These are phyloP conservation scores for Salvelinus sp. DNA, from an alignment of 2,113 vertebrate species.

Conservation along the genomic window DNA sequence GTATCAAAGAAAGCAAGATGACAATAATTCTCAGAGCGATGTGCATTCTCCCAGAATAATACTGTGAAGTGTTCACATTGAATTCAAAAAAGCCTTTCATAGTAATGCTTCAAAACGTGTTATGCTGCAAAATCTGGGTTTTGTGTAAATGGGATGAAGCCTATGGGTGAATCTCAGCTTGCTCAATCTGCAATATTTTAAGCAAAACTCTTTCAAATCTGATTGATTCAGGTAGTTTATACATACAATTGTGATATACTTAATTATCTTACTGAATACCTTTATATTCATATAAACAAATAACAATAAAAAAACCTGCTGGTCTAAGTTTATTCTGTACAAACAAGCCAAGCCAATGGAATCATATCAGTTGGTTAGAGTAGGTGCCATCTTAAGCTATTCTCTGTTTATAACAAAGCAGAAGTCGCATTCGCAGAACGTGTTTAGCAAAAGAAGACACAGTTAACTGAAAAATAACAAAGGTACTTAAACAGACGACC, in stretches of 20 bases:
- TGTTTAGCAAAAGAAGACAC: constrained; percentile 57
- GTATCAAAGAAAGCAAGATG: constrained; percentile 58
- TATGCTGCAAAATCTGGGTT: neutral
- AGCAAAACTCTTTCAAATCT: constrained; percentile 52
- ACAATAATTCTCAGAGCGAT: constrained; percentile 24
- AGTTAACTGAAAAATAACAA: constrained; percentile 43
- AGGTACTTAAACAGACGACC: constrained; percentile 67
- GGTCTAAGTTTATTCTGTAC: constrained; percentile 69
- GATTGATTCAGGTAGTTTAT: constrained; percentile 58
- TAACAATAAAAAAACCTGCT: constrained; percentile 63
- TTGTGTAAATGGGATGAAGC: neutral
- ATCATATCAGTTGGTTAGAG: constrained; percentile 56
- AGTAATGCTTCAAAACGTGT: neutral
- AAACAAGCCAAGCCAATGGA: constrained; percentile 73
- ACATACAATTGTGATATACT: constrained; percentile 66
- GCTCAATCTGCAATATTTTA: neutral
- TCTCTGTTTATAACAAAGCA: constrained; percentile 63
- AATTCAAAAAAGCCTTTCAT: neutral
- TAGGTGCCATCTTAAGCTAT: constrained; percentile 65
- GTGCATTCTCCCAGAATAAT: constrained; percentile 39
- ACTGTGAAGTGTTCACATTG: constrained; percentile 32
- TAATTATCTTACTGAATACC: constrained; percentile 60
- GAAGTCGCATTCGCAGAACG: constrained; percentile 63
- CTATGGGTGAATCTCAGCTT: neutral
- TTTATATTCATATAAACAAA: constrained; percentile 65